Evolutionary conservation across 2,113 vertebrate species (phyloP).

Genomic region (Varanus komodoensis): DNA sequence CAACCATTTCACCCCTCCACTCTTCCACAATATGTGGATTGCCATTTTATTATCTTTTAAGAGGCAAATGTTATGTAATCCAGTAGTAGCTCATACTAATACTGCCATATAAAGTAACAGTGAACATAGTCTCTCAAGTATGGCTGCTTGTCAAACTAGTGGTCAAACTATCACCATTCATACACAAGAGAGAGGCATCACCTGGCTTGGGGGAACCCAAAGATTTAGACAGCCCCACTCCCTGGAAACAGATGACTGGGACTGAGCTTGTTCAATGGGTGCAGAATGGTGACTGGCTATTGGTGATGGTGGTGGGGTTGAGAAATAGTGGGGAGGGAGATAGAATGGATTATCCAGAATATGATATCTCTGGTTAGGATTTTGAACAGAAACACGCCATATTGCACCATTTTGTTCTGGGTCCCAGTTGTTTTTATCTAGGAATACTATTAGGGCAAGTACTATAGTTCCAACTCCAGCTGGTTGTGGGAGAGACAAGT

Average conservation of each 20-base stretch:
- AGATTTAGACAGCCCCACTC: not conserved
- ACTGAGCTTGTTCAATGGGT: not conserved
- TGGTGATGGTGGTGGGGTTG: not conserved
- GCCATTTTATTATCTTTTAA: slow-evolving; percentile 62
- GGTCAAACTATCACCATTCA: not conserved
- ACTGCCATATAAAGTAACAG: not conserved
- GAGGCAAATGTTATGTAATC: slow-evolving; percentile 57
- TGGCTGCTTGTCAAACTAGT: too few species aligned
- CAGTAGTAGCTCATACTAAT: slow-evolving; percentile 65
- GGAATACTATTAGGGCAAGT: slow-evolving; percentile 27
- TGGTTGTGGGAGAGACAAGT: too few species aligned
- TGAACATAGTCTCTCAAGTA: not conserved
- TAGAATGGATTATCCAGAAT: not conserved
- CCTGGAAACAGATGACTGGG: not conserved
- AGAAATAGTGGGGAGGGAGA: not conserved
- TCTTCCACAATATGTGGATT: slow-evolving; percentile 68
- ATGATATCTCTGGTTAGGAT: not conserved
- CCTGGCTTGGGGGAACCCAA: not conserved
- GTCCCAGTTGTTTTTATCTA: not conserved
- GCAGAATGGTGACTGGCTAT: not conserved
- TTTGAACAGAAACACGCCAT: not conserved
- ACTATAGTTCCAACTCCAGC: not conserved
- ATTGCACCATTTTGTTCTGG: not conserved
- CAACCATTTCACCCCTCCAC: slow-evolving; percentile 61
- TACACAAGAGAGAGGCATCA: not conserved